Percentiles rank a stretch among this genome's conserved stretches.
Evolutionary conservation across 1,140 invertebrate species (phyloP).

Genomic region (Drosophila bocki): DNA sequence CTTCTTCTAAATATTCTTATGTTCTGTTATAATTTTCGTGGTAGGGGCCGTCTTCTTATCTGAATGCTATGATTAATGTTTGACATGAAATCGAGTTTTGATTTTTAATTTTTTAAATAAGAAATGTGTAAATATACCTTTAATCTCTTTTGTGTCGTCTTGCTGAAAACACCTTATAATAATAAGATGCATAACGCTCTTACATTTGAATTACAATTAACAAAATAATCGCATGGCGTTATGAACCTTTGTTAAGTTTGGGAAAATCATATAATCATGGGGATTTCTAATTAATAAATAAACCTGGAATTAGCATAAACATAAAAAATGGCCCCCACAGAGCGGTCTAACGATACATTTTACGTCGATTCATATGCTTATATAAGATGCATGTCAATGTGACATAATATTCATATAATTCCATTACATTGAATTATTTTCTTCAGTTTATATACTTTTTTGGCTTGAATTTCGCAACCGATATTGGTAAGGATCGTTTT

Average conservation of each 20-base stretch:
- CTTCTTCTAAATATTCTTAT: neutral
- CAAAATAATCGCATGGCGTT: neutral
- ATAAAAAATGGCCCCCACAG: constrained; percentile 7
- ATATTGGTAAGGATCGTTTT: constrained; percentile 6
- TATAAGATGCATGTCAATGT: constrained; percentile 21
- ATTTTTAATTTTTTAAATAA: neutral
- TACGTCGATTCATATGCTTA: constrained; percentile 9
- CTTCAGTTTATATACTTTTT: neutral
- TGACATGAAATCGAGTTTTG: neutral
- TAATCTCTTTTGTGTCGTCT: neutral
- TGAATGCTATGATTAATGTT: neutral
- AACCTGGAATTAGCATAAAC: neutral
- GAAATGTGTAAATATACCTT: neutral
- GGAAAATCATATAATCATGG: too few relatives aligned
- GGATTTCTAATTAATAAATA: too few relatives aligned
- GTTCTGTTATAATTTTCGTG: neutral
- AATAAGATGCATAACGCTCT: neutral
- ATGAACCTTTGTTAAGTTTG: too few relatives aligned
- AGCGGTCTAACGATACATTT: constrained; percentile 4
- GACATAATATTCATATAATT: constrained; percentile 22
- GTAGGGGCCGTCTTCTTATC: neutral
- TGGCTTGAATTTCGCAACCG: constrained; percentile 8
- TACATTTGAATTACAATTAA: neutral
- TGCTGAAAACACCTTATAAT: neutral
- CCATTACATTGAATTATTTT: constrained; percentile 11